A percentile compares a stretch with the other conserved stretches of the same genome.
Evolutionary conservation across 2,113 vertebrate species (phyloP).

Genomic region (Saguinus midas): DNA sequence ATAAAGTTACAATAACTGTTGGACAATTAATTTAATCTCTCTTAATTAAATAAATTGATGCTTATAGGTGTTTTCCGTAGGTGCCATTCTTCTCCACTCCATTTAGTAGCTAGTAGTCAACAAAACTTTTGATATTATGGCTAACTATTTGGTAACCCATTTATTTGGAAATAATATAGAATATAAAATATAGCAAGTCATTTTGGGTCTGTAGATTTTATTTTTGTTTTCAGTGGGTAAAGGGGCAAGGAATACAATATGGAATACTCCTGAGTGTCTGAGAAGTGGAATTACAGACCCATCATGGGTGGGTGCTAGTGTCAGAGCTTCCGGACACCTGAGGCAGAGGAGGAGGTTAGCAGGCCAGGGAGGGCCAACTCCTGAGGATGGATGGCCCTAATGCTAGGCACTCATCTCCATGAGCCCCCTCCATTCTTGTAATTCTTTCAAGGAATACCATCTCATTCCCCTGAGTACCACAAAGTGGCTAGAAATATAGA

Average conservation of each 20-base stretch:
- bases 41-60: background rate
- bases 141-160: background rate
- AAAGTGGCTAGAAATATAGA: background rate
- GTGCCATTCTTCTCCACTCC: background rate
- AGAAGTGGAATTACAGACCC: background rate
- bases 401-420: background rate
- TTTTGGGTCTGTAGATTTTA: background rate
- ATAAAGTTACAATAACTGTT: background rate
- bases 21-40: background rate
- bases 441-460: background rate
- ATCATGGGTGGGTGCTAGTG: background rate
- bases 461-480: background rate
- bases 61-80: background rate
- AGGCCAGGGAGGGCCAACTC: background rate
- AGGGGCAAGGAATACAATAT: background rate
- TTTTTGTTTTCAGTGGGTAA: background rate
- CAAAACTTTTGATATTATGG: background rate
- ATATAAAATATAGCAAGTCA: background rate
- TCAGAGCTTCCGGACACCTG: background rate
- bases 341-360: background rate
- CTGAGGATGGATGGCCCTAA: background rate
- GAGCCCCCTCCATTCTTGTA: background rate
- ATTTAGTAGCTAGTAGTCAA: background rate
- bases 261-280: background rate
- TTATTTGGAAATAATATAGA: background rate